These are phyloP conservation scores for Drosophila sp. DNA, from an alignment of 1,140 invertebrate species.

Conservation along the genomic window DNA sequence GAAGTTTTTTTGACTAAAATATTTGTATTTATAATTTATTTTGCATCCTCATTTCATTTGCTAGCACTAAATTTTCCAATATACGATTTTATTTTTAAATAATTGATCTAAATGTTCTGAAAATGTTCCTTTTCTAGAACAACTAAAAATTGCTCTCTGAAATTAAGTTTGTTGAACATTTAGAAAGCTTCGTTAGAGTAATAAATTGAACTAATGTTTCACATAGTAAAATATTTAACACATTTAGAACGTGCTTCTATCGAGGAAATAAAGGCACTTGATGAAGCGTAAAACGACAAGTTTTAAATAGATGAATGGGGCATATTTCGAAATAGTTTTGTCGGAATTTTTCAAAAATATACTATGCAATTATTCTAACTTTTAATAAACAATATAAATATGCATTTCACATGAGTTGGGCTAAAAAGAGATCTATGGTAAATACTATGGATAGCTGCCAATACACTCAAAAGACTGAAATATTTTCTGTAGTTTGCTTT, in stretches of 20 bases:
- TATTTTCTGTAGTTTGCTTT: background rate
- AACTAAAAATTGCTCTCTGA: too few species aligned
- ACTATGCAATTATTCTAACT: background rate
- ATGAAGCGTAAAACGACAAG: background rate
- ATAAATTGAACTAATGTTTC: background rate
- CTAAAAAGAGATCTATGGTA: too few species aligned
- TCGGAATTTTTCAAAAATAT: background rate
- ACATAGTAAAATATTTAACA: too few species aligned
- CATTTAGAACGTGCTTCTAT: background rate
- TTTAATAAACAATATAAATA: background rate
- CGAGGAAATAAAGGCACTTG: background rate
- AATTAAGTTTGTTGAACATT: background rate
- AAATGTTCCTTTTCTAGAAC: background rate
- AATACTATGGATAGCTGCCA: background rate
- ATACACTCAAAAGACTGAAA: background rate
- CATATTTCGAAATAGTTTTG: constrained; percentile 1
- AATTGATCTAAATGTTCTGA: background rate
- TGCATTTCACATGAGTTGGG: background rate
- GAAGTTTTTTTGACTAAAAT: too few species aligned
- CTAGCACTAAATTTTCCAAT: background rate
- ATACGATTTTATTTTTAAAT: background rate
- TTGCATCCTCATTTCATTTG: background rate
- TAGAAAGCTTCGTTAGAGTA: background rate
- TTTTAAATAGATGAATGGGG: background rate
- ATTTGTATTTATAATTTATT: too few species aligned